Base-by-base conservation (phyloP, 2,797 vertebrate species). In the Leuciscus waleckii region DNA sequence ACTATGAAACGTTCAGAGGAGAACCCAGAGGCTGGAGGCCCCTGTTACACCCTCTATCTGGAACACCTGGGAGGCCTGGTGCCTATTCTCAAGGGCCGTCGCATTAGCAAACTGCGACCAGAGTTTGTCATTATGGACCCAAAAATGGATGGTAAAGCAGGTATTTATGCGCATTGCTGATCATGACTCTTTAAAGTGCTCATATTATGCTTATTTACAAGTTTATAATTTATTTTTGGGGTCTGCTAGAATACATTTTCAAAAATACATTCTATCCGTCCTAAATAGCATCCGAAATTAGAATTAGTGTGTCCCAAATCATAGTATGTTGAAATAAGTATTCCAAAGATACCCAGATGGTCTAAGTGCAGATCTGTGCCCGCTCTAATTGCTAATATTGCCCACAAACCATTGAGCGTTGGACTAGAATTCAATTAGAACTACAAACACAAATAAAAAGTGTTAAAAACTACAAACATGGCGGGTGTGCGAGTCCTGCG, bases 111-210 rank as follows among this genome's bases (percentile, higher is more conserved):
- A 93, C 92, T 99, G 83, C 95, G 98, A 37, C 98, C 98, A 0
- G 98, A 99, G 92, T 99, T 99, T 89, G 97, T 99, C 93, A 99
- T 99, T 86, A 99, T 99, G 98, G 98, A 99, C 91, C 98, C 98
- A 4, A 97, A 98, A 92, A 98, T 96, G 10, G 98, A 99, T 43
- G 95, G 96, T 86, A 98, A 98, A 95, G 90, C 98, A 94, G 98
- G 98, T 99, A 92, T 16, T 19, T 41, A 43, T 43, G 76, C 16
- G 21, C 56, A 9, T 58, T 78, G 54, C 14, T 61, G 8, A 74
- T 19, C n/a, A 23, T 51, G 41, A n/a, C 1, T 37, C 13, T 13
- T 70, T 41, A n/a, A 75, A 35, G 26, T 63, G 26, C 5, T 14
- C 13, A 63, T 16, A 63, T 29, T 29, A 26, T 61, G 58, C n/a